Evolutionary conservation across 2,113 vertebrate genomes (phyloP).

Genomic region (Xenopus borealis): DNA sequence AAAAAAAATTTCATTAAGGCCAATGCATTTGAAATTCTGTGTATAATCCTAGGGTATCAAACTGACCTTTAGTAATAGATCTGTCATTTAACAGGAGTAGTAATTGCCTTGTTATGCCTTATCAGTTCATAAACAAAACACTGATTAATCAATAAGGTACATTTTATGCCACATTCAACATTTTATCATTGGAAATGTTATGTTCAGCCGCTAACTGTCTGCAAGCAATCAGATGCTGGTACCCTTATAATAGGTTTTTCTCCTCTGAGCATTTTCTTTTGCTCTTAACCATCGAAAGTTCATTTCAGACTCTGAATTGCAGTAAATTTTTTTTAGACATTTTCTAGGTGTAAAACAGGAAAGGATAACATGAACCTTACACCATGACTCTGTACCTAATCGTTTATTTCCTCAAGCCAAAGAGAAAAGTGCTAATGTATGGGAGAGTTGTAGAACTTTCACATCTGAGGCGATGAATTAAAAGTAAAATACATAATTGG

Average conservation of each 20-base stretch:
- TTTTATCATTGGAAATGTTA: conserved; percentile 69
- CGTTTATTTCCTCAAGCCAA: conserved; percentile 62
- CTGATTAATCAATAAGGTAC: conserved; percentile 60
- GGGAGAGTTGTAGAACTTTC: conserved; percentile 3
- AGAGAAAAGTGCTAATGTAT: conserved; percentile 46
- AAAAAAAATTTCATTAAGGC: conserved; percentile 3
- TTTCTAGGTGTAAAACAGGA: conserved; percentile 55
- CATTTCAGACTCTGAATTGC: conserved; percentile 84
- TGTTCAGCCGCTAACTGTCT: conserved; percentile 64
- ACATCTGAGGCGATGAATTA: no score
- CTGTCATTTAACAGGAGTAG: conserved; percentile 49
- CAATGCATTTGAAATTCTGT: conserved; percentile 36
- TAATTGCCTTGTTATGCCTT: conserved; percentile 50
- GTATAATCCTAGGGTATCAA: conserved; percentile 11
- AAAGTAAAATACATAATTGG: no score
- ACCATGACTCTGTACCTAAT: conserved; percentile 56
- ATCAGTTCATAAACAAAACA: conserved; percentile 55
- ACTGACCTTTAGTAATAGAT: conserved; percentile 54
- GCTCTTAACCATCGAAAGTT: conserved; percentile 87
- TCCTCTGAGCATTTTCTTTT: conserved; percentile 72
- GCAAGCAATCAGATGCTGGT: conserved; percentile 59
- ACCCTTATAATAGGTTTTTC: conserved; percentile 64
- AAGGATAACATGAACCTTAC: conserved; percentile 59
- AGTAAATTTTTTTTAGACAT: conserved; percentile 76
- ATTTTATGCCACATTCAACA: conserved; percentile 56